Evolutionary conservation across 2,797 vertebrate genomes (phyloP).

Genomic region (Phoxinus dragarum): DNA sequence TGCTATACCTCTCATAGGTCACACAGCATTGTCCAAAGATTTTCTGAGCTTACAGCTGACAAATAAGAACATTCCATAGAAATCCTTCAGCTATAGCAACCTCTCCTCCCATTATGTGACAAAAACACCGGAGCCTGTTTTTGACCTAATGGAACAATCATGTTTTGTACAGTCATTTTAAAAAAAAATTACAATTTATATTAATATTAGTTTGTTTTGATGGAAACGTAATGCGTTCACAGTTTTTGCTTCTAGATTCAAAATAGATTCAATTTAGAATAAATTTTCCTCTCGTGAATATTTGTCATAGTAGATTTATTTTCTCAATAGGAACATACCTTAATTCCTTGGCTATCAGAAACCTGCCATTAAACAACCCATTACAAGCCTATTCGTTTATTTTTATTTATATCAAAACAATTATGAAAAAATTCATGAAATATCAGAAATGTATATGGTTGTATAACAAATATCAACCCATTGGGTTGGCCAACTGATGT

Average conservation of each 20-base stretch:
- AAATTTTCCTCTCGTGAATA: neutral
- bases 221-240: neutral
- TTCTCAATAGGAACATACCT: neutral
- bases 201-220: neutral
- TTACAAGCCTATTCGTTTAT: neutral
- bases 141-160: neutral
- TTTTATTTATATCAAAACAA: neutral
- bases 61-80: slow-evolving; percentile 3
- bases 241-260: neutral
- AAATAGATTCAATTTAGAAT: neutral
- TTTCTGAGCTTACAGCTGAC: slow-evolving; percentile 5
- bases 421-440: neutral
- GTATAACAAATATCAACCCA: neutral
- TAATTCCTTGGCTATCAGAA: neutral
- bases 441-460: neutral
- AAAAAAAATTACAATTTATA: no score
- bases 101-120: neutral
- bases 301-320: neutral
- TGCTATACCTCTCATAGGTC: neutral
- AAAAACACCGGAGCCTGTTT: slow-evolving; percentile 11
- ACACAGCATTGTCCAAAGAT: neutral
- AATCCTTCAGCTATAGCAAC: neutral
- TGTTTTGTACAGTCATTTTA: neutral
- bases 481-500: neutral
- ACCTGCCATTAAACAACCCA: neutral